A percentile compares a stretch with the other conserved stretches of the same genome.
These are phyloP conservation scores for Cebus imitator DNA, from an alignment of 2,113 vertebrate species.

Conservation along the genomic window DNA sequence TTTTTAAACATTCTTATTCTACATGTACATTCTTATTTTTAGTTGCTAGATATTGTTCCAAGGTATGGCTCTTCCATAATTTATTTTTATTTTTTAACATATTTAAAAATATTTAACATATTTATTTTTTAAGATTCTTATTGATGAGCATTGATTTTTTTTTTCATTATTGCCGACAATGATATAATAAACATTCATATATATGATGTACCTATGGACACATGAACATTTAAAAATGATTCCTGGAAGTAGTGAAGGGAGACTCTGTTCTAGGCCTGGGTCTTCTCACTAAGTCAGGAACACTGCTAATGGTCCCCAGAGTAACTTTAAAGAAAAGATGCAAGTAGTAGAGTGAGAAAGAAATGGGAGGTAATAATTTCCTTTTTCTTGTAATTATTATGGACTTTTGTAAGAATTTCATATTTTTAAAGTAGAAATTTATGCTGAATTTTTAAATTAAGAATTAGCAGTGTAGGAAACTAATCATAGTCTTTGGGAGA, in stretches of 20 bases:
- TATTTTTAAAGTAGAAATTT: not conserved
- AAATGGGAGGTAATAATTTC: not conserved
- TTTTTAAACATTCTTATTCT: not conserved
- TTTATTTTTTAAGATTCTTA: not conserved
- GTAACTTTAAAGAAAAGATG: not conserved
- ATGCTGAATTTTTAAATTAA: not conserved
- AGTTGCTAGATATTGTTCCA: not conserved
- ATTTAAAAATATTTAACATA: too few species aligned
- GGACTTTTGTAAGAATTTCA: not conserved
- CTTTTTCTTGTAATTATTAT: not conserved
- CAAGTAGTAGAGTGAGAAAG: not conserved
- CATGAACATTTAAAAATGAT: not conserved
- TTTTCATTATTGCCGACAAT: not conserved
- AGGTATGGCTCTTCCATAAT: not conserved
- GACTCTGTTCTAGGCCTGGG: not conserved
- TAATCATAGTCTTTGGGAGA: not conserved
- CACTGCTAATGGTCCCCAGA: not conserved
- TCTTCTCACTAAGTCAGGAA: not conserved
- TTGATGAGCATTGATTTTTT: not conserved
- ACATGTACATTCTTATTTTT: not conserved
- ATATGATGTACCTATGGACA: not conserved
- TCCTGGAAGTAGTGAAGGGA: not conserved
- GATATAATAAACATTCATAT: not conserved
- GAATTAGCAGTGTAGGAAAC: not conserved
- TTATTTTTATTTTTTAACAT: not conserved